Evolutionary conservation across 2,113 vertebrate species (phyloP).

Genomic region (Stegostoma tigrinum): DNA sequence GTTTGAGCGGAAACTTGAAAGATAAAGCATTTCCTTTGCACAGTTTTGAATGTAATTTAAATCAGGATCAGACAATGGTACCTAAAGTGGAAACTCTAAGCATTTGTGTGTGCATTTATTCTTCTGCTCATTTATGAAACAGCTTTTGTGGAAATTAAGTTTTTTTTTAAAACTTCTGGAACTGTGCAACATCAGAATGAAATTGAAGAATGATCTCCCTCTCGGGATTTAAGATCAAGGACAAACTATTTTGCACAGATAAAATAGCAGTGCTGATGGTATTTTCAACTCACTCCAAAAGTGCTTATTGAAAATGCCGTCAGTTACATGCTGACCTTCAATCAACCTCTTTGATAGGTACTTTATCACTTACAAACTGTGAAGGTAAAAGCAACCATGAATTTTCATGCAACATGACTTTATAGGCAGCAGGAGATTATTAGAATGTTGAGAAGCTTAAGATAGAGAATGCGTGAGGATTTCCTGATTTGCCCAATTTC

Average conservation of each 20-base stretch:
- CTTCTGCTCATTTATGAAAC: background rate
- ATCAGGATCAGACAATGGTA: background rate
- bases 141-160: background rate
- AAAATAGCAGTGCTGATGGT: background rate
- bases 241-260: background rate
- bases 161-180: background rate
- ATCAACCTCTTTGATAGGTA: slow-evolving; percentile 22
- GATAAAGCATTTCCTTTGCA: background rate
- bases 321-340: slow-evolving; percentile 18
- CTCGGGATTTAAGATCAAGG: background rate
- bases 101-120: background rate
- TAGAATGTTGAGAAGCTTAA: background rate
- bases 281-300: background rate
- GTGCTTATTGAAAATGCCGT: background rate
- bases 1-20: background rate
- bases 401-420: background rate
- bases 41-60: background rate
- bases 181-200: background rate
- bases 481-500: background rate
- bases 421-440: background rate
- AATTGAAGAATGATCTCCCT: background rate
- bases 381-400: background rate
- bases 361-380: background rate
- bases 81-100: background rate
- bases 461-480: background rate